A percentile compares a stretch with the other conserved stretches of the same genome.
phyloP scores from a whole-genome alignment of 2,797 vertebrate genomes.

The Podarcis lilfordi region DNA sequence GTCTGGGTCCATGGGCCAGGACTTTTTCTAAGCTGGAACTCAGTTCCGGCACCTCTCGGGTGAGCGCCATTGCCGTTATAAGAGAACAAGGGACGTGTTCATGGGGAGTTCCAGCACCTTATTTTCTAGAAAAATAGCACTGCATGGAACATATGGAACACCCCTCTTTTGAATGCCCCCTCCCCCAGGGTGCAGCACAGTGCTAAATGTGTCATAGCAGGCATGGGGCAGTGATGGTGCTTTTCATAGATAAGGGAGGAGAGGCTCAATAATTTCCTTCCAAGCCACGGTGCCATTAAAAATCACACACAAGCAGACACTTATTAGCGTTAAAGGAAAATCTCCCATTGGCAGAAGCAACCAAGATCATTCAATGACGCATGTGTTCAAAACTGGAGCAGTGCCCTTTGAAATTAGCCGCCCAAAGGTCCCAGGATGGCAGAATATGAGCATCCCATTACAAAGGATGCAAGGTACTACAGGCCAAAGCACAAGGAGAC shows the following conservation, averaged over 20 bases:
- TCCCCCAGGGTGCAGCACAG: too few relatives aligned
- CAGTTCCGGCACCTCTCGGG: too few relatives aligned
- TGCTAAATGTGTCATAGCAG: background rate
- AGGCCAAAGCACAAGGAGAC: background rate
- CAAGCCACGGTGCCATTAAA: background rate
- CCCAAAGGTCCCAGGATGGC: background rate
- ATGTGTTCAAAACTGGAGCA: too few relatives aligned
- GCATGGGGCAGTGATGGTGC: background rate
- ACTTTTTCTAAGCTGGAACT: too few relatives aligned
- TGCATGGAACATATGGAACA: too few relatives aligned
- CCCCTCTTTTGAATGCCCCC: too few relatives aligned
- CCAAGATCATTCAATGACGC: background rate
- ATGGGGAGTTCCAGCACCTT: too few relatives aligned
- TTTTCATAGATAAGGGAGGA: background rate
- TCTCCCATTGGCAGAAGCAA: background rate
- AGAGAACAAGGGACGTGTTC: too few relatives aligned
- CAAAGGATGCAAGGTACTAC: background rate
- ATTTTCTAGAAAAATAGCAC: too few relatives aligned
- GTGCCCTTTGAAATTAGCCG: background rate
- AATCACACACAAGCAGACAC: background rate
- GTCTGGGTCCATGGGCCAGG: too few relatives aligned
- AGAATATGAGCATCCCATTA: background rate
- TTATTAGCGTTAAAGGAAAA: background rate
- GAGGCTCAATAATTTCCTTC: background rate
- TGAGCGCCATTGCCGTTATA: too few relatives aligned